A percentile compares a stretch with the other conserved stretches of the same genome.
Evolutionary conservation across 2,888 invertebrate genomes (phyloP).

Genomic region (Mythimna pallens): DNA sequence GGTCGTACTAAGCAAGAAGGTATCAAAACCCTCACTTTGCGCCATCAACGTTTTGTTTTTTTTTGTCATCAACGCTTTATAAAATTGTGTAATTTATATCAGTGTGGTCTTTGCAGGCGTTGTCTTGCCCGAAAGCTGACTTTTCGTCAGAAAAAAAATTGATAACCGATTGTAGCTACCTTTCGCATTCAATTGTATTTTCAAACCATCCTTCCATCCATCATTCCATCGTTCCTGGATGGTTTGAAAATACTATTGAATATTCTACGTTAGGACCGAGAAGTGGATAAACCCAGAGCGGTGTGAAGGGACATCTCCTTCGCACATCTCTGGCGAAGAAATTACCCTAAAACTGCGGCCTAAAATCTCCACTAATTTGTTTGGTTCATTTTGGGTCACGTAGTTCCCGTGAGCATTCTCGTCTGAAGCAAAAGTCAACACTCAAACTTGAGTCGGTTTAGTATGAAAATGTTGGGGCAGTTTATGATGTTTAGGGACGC

Average conservation of each 20-base stretch:
- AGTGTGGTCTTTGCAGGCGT: background rate
- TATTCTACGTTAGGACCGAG: too few relatives aligned
- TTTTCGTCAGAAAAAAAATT: too few relatives aligned
- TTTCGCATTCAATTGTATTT: too few relatives aligned
- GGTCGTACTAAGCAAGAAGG: background rate
- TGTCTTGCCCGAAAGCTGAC: too few relatives aligned
- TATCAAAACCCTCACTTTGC: background rate
- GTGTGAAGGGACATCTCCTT: background rate
- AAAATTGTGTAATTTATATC: background rate
- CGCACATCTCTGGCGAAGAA: background rate
- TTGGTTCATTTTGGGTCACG: slow-evolving; percentile 63
- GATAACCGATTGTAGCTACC: too few relatives aligned
- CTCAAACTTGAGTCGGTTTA: slow-evolving; percentile 46
- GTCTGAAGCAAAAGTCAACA: slow-evolving; percentile 54
- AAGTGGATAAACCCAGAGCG: too few relatives aligned
- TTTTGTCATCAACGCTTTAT: background rate
- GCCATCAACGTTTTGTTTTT: too few relatives aligned
- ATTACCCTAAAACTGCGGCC: slow-evolving; percentile 25
- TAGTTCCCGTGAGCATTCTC: slow-evolving; percentile 39
- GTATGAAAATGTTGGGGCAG: slow-evolving; percentile 49
- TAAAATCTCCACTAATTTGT: slow-evolving; percentile 58
- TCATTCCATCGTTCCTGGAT: too few relatives aligned
- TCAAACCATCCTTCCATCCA: too few relatives aligned
- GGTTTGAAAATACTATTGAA: too few relatives aligned
- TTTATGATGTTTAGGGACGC: slow-evolving; percentile 37